A percentile compares a stretch with the other conserved stretches of the same genome.
These are phyloP conservation scores for Cygnus atratus DNA, from an alignment of 2,113 vertebrate species.

Conservation along the genomic window DNA sequence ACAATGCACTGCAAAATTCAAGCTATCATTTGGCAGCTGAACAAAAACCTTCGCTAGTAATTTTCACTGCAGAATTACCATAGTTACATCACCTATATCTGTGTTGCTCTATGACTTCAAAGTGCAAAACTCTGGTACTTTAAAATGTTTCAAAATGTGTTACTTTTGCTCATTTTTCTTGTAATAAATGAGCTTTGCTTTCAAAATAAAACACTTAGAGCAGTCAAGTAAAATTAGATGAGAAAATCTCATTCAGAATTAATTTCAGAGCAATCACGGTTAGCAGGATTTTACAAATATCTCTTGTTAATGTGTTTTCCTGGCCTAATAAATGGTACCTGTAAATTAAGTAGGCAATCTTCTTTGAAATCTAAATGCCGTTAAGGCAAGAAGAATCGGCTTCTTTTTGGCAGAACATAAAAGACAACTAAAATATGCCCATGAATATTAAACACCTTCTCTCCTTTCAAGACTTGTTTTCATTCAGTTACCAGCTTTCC, in stretches of 20 bases:
- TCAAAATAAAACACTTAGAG: background rate
- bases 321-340: background rate
- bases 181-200: background rate
- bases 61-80: background rate
- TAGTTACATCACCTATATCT: background rate
- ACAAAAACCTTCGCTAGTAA: background rate
- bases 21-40: background rate
- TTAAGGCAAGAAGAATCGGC: background rate
- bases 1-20: background rate
- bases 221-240: background rate
- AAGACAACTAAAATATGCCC: background rate
- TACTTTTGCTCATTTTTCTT: background rate
- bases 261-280: background rate
- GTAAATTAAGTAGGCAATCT: background rate
- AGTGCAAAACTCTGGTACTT: background rate
- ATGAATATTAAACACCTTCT: constrained; percentile 10
- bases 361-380: background rate
- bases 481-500: background rate
- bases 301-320: background rate
- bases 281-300: background rate
- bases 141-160: background rate
- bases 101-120: background rate
- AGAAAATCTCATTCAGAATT: background rate
- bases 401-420: background rate
- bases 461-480: background rate